Conservation (phyloP, 1,140 invertebrate genomes). For the Tetraneura akinire region DNA sequence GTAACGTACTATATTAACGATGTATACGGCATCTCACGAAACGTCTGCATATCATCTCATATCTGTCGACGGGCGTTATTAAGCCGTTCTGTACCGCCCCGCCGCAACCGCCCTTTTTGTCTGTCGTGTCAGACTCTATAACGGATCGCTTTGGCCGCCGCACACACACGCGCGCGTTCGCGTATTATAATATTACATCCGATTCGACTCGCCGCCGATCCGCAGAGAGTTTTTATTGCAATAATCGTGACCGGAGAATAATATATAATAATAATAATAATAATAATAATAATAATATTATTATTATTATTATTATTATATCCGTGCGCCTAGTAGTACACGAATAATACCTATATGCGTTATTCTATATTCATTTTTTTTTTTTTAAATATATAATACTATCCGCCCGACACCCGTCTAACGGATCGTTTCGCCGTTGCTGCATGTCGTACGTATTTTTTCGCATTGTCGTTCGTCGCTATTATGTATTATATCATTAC, state of each 20-base stretch:
- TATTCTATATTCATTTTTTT: not conserved
- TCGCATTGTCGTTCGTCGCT: not conserved
- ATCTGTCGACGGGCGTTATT: slow-evolving; percentile 33
- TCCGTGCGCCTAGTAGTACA: not conserved
- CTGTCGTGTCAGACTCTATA: slow-evolving; percentile 28
- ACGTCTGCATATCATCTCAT: slow-evolving; percentile 21
- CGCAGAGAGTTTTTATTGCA: slow-evolving; percentile 31
- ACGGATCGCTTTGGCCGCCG: slow-evolving; percentile 23
- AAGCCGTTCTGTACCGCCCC: slow-evolving; percentile 38
- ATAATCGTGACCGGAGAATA: slow-evolving; percentile 49
- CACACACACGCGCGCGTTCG: not conserved
- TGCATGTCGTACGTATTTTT: too few species aligned
- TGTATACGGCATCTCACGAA: slow-evolving; percentile 23
- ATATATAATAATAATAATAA: too few species aligned
- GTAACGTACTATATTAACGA: not conserved
- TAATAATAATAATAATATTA: too few species aligned
- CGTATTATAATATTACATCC: slow-evolving; percentile 30
- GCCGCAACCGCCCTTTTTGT: not conserved
- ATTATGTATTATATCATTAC: not conserved
- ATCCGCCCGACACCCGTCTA: slow-evolving; percentile 31
- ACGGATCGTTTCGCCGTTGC: slow-evolving; percentile 19
- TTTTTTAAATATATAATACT: slow-evolving; percentile 47
- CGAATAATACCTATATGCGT: not conserved
- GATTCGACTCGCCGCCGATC: slow-evolving; percentile 45
- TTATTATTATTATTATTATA: too few species aligned